A percentile compares a stretch with the other conserved stretches of the same genome.
Conservation (phyloP, 2,113 vertebrate genomes). For the Acrocephalus arundinaceus region DNA sequence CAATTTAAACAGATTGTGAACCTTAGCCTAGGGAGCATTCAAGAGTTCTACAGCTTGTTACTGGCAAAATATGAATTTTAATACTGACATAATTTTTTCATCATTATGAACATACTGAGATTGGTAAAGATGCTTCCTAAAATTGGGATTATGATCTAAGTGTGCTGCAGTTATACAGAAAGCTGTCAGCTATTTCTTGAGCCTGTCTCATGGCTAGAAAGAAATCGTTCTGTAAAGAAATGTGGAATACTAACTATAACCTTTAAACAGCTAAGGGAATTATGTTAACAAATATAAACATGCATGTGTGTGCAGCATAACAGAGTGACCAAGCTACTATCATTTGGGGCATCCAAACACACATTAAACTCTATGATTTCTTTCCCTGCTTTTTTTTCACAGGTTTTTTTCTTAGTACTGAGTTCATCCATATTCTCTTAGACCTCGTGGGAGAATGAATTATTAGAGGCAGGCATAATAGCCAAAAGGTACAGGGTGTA, state of each 20-base stretch:
- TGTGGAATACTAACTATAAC: not conserved
- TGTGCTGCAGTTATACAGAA: slow-evolving; percentile 11
- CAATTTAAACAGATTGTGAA: slow-evolving; percentile 62
- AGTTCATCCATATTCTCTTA: not conserved
- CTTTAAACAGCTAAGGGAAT: not conserved
- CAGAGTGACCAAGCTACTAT: not conserved
- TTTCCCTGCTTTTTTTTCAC: not conserved
- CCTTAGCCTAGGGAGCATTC: slow-evolving; percentile 44
- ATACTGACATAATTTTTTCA: slow-evolving; percentile 46
- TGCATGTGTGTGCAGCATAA: not conserved
- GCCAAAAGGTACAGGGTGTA: not conserved
- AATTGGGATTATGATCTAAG: slow-evolving; percentile 8
- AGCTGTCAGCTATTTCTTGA: slow-evolving; percentile 13
- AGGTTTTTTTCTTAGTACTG: not conserved
- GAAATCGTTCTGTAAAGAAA: slow-evolving; percentile 25
- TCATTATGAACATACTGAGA: slow-evolving; percentile 28
- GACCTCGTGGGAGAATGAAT: not conserved
- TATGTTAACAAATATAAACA: not conserved
- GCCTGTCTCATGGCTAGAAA: not conserved
- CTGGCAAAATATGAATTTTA: slow-evolving; percentile 47
- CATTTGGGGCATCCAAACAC: not conserved
- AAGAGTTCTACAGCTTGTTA: slow-evolving; percentile 46
- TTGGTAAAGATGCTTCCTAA: slow-evolving; percentile 5
- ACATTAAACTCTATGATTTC: not conserved
- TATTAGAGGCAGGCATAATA: not conserved